Base-by-base conservation (phyloP, 2,888 invertebrate genomes). In the Himalopsyche anomala region DNA sequence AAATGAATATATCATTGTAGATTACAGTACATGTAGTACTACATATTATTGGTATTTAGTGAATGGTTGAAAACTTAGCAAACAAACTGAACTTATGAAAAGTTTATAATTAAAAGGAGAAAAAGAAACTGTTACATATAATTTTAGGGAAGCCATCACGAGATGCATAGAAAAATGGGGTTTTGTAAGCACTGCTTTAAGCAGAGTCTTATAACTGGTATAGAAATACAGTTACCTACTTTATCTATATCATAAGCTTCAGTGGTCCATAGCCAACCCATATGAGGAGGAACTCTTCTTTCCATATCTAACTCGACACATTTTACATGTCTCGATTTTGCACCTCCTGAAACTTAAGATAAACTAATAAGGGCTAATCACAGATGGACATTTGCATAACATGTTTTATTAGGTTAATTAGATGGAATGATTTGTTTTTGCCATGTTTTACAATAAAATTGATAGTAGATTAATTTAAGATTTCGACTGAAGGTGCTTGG, bases 201-300 rank as follows among this genome's bases (percentile, higher is more conserved):
- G 62, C 62, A 62, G 1, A 19, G n/a, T 62, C 4, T 0, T 19
- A 3, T 6, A n/a, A 11, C 9, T 9, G 8, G 45, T 45, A 45
- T 45, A 45, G 45, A 9, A 45, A 45, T 11, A 9, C 9, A 62
- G 19, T 19, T 62, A 62, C 62, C 28, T 19, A 62, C 62, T 62
- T 62, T 62, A 9, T 62, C 19, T 19, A 2, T n/a, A 62, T 62
- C 62, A 5, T 19, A 62, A 19, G 11, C 11, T 19, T 62, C 79
- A 45, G 36, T 38, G 15, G 54, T 95, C 96, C 96, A 96, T 45
- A 95, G 90, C 96, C 96, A 96, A 0, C 96, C 96, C 95, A 95
- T 95, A 79, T 93, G 91, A 0, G 92, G 90, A 0, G 96, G 95
- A 0, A 96, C 95, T 51, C 84, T 95, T 45, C 51, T 82, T 62